Conservation (phyloP, 64 coral and sea anemone genomes). For the Platygyra sinensis region DNA sequence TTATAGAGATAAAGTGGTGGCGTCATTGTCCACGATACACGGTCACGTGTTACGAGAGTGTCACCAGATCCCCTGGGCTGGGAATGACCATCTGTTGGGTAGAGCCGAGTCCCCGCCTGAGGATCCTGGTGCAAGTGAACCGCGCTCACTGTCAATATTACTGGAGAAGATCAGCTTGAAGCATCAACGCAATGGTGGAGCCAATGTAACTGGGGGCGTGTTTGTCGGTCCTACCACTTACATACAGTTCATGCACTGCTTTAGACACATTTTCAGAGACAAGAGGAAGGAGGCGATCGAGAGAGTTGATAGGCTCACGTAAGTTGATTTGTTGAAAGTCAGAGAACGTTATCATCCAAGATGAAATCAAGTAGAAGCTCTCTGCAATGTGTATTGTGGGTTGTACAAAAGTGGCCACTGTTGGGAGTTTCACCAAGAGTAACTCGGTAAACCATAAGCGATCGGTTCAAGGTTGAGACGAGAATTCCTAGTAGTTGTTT, state of each 20-base stretch:
- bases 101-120: slow-evolving; percentile 46
- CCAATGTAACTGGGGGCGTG: slow-evolving; percentile 59
- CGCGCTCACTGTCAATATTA: slow-evolving; percentile 65
- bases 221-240: slow-evolving; percentile 94
- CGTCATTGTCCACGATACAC: slow-evolving; percentile 85
- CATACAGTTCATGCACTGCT: slow-evolving; percentile 89
- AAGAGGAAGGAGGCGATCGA: slow-evolving; percentile 69
- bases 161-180: slow-evolving; percentile 82
- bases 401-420: too few relatives aligned
- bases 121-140: slow-evolving; percentile 26
- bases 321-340: neutral
- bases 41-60: slow-evolving; percentile 88
- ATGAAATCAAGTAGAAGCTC: too few relatives aligned
- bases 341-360: too few relatives aligned
- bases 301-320: slow-evolving; percentile 80
- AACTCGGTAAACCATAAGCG: too few relatives aligned
- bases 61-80: slow-evolving; percentile 95
- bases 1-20: slow-evolving; percentile 82
- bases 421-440: too few relatives aligned
- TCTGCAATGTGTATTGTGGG: too few relatives aligned
- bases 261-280: slow-evolving; percentile 87
- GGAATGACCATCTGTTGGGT: slow-evolving; percentile 17
- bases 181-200: slow-evolving; percentile 61
- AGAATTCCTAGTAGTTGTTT: too few relatives aligned
- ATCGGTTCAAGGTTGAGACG: too few relatives aligned